These are phyloP conservation scores for Eulithis prunata DNA, from an alignment of 2,888 invertebrate genomes.

Conservation along the genomic window DNA sequence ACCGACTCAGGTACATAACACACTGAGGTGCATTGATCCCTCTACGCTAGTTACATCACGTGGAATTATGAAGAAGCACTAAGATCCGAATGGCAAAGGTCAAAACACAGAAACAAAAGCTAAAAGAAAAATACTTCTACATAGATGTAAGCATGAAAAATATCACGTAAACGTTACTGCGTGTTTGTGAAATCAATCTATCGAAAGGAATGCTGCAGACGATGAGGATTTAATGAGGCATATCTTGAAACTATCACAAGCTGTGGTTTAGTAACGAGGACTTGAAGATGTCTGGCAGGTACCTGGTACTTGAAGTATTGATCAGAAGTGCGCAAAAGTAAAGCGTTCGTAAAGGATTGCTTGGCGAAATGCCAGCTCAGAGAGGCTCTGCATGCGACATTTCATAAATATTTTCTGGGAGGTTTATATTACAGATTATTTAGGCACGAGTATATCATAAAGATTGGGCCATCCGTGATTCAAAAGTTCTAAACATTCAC, in stretches of 20 bases:
- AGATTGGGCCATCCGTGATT: not conserved
- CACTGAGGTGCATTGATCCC: slow-evolving; percentile 56
- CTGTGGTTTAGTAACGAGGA: slow-evolving; percentile 6
- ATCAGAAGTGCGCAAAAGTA: slow-evolving; percentile 34
- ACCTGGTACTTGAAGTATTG: slow-evolving; percentile 38
- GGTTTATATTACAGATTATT: slow-evolving; percentile 12
- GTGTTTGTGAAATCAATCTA: not conserved
- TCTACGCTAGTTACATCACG: slow-evolving; percentile 48
- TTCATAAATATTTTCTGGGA: slow-evolving; percentile 27
- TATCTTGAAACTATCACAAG: slow-evolving; percentile 16
- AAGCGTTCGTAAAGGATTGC: slow-evolving; percentile 30
- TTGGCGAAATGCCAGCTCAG: slow-evolving; percentile 34
- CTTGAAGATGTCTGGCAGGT: slow-evolving; percentile 20
- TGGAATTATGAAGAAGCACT: slow-evolving; percentile 23
- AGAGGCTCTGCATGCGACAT: slow-evolving; percentile 36
- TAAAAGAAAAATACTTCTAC: too few relatives aligned
- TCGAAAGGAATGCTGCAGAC: slow-evolving; percentile 8
- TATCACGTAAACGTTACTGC: slow-evolving; percentile 1
- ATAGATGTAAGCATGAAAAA: too few relatives aligned
- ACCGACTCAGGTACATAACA: slow-evolving; percentile 50
- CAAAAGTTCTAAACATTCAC: not conserved
- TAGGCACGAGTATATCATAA: not conserved
- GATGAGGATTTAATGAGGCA: slow-evolving; percentile 14
- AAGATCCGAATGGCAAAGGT: slow-evolving; percentile 22
- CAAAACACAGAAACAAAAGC: slow-evolving; percentile 8